Evolutionary conservation across 2,888 invertebrate species (phyloP), one percentile per base, ranked within the genome.

Genomic region (Osmoderma eremita): DNA sequence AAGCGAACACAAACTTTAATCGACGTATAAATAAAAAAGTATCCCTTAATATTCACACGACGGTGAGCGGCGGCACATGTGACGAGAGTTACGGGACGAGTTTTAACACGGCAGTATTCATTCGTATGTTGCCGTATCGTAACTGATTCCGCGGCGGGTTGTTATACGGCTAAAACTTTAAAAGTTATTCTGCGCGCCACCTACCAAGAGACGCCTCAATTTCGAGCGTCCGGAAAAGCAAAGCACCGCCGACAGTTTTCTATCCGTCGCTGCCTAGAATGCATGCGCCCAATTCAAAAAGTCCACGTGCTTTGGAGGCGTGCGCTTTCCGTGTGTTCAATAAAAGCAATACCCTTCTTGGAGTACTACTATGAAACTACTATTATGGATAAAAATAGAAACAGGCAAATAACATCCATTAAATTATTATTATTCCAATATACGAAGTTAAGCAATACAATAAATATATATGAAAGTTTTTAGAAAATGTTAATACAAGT

Each of bases 51-150:
- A 64, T 39, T 58, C 65, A 58, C 50, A 56, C 61, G 51, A 53
- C 64, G 41, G 64, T 53, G 42, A 64, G 53, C 62, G 62, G 30
- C 48, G 36, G 42, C 61, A 68, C 68, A 65, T 65, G 68, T 68
- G 68, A 24, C 49, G 38, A 61, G 45, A 45, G 68, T 39, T 61
- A 58, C 62, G 64, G 64, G 51, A 18, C 68, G 68, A 22, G 22
- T 65, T 61, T 64, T 63, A 65, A 42, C 68, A 65, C 68, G 58
- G 61, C 68, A 50, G 58, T 63, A 51, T 65, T 65, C 30, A 1
- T 30, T 30, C 68, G 39, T 61, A 61, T 65, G 48, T 51, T 51
- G 68, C 61, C 51, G 53, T 68, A 50, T 41, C 63, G 36, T 65
- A 65, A 68, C 68, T 68, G 65, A 45, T 51, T 64, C 42, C 58